phyloP scores from a whole-genome alignment of 1,140 invertebrate genomes.

The Zaprionus inermis region DNA sequence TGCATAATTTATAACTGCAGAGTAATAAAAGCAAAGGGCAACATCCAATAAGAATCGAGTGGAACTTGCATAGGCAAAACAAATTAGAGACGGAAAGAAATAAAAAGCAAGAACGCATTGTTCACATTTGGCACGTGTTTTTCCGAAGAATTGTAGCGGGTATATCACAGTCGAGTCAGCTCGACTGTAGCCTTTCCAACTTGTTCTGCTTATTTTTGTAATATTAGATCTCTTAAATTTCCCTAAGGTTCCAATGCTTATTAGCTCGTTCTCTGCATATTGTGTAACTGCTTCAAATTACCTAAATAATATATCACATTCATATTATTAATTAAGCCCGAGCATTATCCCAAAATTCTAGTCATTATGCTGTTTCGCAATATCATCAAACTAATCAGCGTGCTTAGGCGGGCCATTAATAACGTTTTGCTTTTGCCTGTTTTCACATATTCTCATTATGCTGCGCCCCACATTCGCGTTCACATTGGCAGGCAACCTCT shows the following conservation, averaged over 20 bases:
- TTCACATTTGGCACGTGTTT: too few species aligned
- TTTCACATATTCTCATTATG: neutral
- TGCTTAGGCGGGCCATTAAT: constrained; percentile 17
- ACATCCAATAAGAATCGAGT: too few species aligned
- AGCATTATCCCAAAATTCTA: neutral
- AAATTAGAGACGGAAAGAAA: too few species aligned
- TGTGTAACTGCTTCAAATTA: neutral
- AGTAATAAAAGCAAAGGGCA: too few species aligned
- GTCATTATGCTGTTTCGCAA: constrained; percentile 13
- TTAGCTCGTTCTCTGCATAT: neutral
- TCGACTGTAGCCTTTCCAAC: too few species aligned
- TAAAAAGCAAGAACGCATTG: too few species aligned
- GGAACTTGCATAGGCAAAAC: too few species aligned
- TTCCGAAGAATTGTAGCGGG: too few species aligned
- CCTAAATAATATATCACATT: neutral
- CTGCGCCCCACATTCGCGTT: constrained; percentile 24
- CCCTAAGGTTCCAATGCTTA: neutral
- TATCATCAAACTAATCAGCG: constrained; percentile 35
- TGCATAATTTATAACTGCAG: too few species aligned
- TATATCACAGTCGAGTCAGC: too few species aligned
- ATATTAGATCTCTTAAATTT: too few species aligned
- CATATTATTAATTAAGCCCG: neutral
- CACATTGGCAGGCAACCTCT: constrained; percentile 25
- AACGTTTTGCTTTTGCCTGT: constrained; percentile 15
- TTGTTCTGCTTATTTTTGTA: too few species aligned